phyloP scores from a whole-genome alignment of 2,888 invertebrate species.

The Apodemia mormo region DNA sequence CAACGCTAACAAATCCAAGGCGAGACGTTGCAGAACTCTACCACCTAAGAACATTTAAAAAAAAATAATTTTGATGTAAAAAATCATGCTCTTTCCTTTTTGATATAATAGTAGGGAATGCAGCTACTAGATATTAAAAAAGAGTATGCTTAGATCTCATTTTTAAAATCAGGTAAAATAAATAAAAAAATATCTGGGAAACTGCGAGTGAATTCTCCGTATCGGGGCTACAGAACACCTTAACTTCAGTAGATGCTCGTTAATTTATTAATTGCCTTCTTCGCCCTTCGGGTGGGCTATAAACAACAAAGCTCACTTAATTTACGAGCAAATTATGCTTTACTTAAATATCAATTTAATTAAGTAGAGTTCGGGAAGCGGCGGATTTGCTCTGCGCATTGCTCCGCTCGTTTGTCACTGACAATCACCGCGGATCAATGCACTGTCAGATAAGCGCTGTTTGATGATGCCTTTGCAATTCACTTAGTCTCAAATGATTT shows the following conservation, averaged over 20 bases:
- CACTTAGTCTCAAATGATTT: slow-evolving; percentile 19
- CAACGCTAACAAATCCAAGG: too few relatives aligned
- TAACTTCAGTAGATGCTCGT: slow-evolving; percentile 69
- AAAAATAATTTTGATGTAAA: too few relatives aligned
- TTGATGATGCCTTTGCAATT: slow-evolving; percentile 21
- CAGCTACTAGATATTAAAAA: too few relatives aligned
- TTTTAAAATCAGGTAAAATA: neutral
- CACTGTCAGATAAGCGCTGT: slow-evolving; percentile 24
- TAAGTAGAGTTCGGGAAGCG: slow-evolving; percentile 71
- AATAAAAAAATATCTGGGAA: neutral
- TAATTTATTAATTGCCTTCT: slow-evolving; percentile 80
- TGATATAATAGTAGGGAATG: too few relatives aligned
- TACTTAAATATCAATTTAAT: slow-evolving; percentile 82
- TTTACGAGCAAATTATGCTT: slow-evolving; percentile 81
- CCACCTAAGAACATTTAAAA: too few relatives aligned
- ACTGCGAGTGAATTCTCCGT: neutral
- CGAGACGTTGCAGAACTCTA: too few relatives aligned
- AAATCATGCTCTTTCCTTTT: too few relatives aligned
- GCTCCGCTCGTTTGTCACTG: slow-evolving; percentile 65
- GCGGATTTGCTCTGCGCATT: slow-evolving; percentile 56
- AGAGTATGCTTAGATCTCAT: too few relatives aligned
- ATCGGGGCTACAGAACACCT: slow-evolving; percentile 54
- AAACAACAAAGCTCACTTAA: slow-evolving; percentile 80
- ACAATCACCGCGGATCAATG: slow-evolving; percentile 52
- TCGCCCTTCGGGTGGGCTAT: slow-evolving; percentile 59